Percentiles rank a stretch among this genome's conserved stretches.
These are phyloP conservation scores for Meloidogyne hapla DNA, from an alignment of 1,140 invertebrate genomes.

Conservation along the genomic window DNA sequence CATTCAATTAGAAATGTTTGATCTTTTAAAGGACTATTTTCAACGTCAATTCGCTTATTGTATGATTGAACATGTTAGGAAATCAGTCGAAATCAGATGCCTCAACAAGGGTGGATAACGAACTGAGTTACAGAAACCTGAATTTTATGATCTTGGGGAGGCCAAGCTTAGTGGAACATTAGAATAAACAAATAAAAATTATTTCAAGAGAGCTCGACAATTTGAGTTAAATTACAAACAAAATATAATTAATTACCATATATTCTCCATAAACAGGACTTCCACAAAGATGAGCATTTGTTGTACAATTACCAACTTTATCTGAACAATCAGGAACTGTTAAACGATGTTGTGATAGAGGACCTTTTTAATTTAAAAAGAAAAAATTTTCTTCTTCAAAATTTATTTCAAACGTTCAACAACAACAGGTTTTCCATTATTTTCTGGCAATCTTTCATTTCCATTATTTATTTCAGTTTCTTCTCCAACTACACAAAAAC, in stretches of 20 bases:
- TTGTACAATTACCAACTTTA: slow-evolving; percentile 40
- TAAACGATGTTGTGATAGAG: slow-evolving; percentile 26
- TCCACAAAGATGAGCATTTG: slow-evolving; percentile 43
- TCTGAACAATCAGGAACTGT: slow-evolving; percentile 44
- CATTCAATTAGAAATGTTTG: too few relatives aligned
- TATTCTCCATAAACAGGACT: slow-evolving; percentile 40
- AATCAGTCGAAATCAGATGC: too few relatives aligned
- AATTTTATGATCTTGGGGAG: too few relatives aligned
- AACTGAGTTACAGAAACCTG: too few relatives aligned
- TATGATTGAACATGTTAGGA: too few relatives aligned
- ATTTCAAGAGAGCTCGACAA: not conserved
- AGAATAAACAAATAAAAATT: not conserved
- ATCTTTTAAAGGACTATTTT: too few relatives aligned
- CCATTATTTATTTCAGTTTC: not conserved
- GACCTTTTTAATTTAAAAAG: slow-evolving; percentile 13
- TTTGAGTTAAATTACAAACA: too few relatives aligned
- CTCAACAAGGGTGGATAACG: too few relatives aligned
- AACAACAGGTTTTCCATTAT: slow-evolving; percentile 26
- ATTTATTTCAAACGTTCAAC: slow-evolving; percentile 24
- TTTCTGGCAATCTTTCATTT: not conserved
- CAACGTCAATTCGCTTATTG: too few relatives aligned
- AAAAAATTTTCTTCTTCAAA: slow-evolving; percentile 22
- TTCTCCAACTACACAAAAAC: slow-evolving; percentile 43
- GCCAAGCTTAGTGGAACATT: too few relatives aligned
- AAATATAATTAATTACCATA: slow-evolving; percentile 21